Conservation (phyloP, 1,140 invertebrate genomes). For the Cydia fagiglandana region DNA sequence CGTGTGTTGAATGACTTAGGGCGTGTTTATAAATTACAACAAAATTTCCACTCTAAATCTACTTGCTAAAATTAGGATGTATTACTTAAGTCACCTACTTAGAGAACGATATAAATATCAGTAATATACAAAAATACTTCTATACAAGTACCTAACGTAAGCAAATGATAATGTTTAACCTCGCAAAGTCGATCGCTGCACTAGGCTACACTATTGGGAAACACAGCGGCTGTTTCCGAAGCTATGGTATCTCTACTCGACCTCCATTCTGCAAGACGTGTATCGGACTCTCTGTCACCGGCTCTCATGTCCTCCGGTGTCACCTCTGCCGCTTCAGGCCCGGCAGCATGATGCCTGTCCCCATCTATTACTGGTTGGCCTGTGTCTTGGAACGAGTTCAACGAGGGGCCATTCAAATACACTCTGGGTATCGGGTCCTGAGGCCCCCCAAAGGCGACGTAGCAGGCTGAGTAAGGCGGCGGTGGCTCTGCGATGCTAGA, state of each 20-base stretch:
- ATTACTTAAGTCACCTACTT: not conserved
- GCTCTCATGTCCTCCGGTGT: not conserved
- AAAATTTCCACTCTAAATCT: not conserved
- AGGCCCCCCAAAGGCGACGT: constrained; percentile 50
- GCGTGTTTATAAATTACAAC: not conserved
- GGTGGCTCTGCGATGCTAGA: constrained; percentile 51
- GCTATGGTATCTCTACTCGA: not conserved
- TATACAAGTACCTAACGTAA: not conserved
- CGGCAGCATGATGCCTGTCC: not conserved
- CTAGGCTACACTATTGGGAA: not conserved
- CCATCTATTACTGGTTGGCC: not conserved
- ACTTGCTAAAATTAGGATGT: not conserved
- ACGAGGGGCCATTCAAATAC: constrained; percentile 43
- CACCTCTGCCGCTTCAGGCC: not conserved
- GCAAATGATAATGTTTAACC: not conserved
- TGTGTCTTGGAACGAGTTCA: constrained; percentile 35
- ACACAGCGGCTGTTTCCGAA: not conserved
- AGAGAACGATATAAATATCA: not conserved
- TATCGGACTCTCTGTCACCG: not conserved
- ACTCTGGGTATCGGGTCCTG: constrained; percentile 50
- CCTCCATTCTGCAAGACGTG: not conserved
- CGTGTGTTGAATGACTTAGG: not conserved
- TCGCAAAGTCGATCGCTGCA: not conserved
- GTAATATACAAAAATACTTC: constrained; percentile 3
- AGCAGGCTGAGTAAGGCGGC: constrained; percentile 63